Conservation (phyloP, 2,797 vertebrate species). For the Meda fulgida region DNA sequence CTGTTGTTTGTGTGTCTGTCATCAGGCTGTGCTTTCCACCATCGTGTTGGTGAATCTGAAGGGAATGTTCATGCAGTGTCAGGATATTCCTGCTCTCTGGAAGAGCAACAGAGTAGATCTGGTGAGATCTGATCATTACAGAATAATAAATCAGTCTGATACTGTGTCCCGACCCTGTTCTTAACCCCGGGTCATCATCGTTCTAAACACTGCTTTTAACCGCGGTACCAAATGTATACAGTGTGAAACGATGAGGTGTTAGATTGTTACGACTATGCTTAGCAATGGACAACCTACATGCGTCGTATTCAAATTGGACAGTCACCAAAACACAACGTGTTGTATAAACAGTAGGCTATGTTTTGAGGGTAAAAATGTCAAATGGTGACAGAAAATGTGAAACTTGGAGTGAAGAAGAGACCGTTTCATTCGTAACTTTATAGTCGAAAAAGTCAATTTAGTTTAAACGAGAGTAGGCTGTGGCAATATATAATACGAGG, state of each 20-base stretch:
- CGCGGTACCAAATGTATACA: background rate
- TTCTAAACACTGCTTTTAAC: background rate
- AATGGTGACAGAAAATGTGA: background rate
- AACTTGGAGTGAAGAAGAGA: background rate
- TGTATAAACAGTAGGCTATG: background rate
- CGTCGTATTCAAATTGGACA: background rate
- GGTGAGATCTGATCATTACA: constrained; percentile 73
- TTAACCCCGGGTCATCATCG: too few relatives aligned
- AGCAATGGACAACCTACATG: background rate
- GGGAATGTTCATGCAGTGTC: constrained; percentile 90
- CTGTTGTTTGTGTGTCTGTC: constrained; percentile 44
- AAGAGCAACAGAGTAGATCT: constrained; percentile 84
- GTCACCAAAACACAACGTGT: background rate
- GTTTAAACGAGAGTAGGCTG: background rate
- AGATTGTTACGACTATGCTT: background rate
- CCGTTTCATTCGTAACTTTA: too few relatives aligned
- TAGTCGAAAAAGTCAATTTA: background rate
- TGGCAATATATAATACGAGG: background rate
- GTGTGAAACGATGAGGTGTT: background rate
- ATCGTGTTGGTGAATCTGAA: constrained; percentile 91
- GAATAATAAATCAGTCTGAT: background rate
- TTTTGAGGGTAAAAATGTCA: background rate
- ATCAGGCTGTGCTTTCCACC: constrained; percentile 87
- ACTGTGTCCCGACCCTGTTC: background rate
- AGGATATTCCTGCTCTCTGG: constrained; percentile 84